A percentile compares a stretch with the other conserved stretches of the same genome.
These are phyloP conservation scores for Laterallus jamaicensis DNA, from an alignment of 2,113 vertebrate genomes.

Conservation along the genomic window DNA sequence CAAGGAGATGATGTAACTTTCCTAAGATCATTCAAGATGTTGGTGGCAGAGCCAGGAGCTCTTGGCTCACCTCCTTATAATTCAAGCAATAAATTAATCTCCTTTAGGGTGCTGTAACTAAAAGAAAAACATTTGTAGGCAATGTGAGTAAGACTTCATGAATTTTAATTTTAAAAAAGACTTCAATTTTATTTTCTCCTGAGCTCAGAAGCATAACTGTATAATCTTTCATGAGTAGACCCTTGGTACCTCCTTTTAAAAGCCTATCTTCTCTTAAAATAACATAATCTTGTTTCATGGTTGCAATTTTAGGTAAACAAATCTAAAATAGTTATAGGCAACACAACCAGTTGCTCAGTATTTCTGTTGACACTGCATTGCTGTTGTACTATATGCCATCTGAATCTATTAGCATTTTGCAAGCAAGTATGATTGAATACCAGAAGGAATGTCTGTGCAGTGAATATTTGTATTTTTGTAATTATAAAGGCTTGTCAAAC, in stretches of 20 bases:
- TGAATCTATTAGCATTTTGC: neutral
- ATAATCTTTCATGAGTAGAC: neutral
- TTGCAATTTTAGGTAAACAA: conserved; percentile 9
- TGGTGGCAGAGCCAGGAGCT: neutral
- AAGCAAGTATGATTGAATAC: neutral
- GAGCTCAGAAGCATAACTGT: neutral
- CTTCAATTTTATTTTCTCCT: neutral
- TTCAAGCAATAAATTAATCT: neutral
- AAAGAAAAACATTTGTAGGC: neutral
- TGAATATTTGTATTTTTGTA: neutral
- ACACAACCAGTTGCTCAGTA: neutral
- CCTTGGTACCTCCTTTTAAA: neutral
- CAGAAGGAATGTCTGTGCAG: neutral
- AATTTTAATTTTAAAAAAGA: neutral
- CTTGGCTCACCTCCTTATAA: neutral
- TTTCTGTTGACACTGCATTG: neutral
- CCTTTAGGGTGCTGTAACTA: neutral
- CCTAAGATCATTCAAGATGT: neutral
- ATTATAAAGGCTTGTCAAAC: neutral
- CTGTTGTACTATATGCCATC: neutral
- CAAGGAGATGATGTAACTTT: neutral
- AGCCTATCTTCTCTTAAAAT: neutral
- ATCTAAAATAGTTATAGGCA: neutral
- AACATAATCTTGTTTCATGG: neutral
- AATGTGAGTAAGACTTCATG: neutral